Percentiles rank a stretch among this genome's conserved stretches.
Evolutionary conservation across 1,140 invertebrate genomes (phyloP).

Genomic region (Muscidifurax raptorellus): DNA sequence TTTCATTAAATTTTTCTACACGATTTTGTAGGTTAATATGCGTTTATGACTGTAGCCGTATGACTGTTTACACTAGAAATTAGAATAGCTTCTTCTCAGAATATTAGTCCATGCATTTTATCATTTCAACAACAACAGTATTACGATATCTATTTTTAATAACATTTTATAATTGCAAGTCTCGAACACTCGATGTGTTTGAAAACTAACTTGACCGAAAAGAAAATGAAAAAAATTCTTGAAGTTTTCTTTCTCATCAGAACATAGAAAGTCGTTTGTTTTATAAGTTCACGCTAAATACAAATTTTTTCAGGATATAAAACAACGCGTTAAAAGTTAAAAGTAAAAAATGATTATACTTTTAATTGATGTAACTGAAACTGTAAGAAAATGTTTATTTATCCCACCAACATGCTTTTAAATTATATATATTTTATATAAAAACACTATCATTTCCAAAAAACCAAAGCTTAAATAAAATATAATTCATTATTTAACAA

Average conservation of each 20-base stretch:
- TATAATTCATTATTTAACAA: no score
- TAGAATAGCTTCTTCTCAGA: not conserved
- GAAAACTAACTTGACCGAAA: not conserved
- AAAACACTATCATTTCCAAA: no score
- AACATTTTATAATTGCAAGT: not conserved
- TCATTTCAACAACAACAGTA: not conserved
- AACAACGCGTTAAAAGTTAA: no score
- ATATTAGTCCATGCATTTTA: not conserved
- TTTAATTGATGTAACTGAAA: no score
- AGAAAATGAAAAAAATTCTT: constrained; percentile 9
- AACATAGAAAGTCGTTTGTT: constrained; percentile 25
- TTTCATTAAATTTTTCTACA: constrained; percentile 16
- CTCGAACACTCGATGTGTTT: no score
- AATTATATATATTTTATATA: no score
- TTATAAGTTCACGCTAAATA: not conserved
- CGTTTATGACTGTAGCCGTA: not conserved
- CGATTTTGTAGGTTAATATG: not conserved
- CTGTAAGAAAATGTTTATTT: no score
- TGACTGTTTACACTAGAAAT: not conserved
- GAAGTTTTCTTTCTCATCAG: not conserved
- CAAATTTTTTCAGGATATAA: no score
- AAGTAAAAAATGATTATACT: no score
- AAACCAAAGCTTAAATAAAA: no score
- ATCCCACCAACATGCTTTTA: no score
- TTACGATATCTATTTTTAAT: not conserved